Evolutionary conservation across 2,797 vertebrate species (phyloP), one percentile per base, ranked within the genome.

Genomic region (Alcedo atthis): DNA sequence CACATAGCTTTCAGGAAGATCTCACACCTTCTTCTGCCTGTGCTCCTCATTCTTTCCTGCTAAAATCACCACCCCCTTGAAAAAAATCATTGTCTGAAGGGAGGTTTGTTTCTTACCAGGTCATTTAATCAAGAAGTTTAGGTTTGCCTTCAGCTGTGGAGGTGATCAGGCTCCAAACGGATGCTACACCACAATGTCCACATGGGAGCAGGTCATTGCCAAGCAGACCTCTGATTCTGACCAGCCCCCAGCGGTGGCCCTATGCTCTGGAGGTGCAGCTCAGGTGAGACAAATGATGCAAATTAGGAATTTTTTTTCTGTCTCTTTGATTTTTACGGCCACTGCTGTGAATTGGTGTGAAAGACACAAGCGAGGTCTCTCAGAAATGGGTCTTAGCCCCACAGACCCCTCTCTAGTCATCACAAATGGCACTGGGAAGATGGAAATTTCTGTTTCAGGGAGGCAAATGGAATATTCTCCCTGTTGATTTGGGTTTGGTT

Each of bases 201-300:
- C 1, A 1, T 21, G 26, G 54, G 32, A 83, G 70, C 51, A 30
- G 78, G 6, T 40, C 70, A 61, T 63, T 3, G 0, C 17, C 26
- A 0, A 1, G 8, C 30, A 37, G 42, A 35, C 4, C 42, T 33
- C 0, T 1, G 7, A 35, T 26, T 53, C 0, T 0, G 64, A 59
- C 7, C 49, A 53, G 68, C 32, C 77, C 37, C 37, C 37, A 40
- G 37, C 14, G 0, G 6, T 2, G 6, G 33, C 13, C 37, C 30
- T 28, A 3, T 0, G 0, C 37, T 57, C 80, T 2, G 1, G 53
- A 68, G 49, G 43, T 5, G 40, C 35, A 21, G 63, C 69, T 58
- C 77, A 7, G 77, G 42, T 37, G 45, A 25, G 51, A 11, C 10
- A 51, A 35, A 0, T 45, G 55, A 40, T 19, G 10, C 46, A 58